Conservation (phyloP, 2,113 vertebrate genomes). For the Neotragus moschatus region DNA sequence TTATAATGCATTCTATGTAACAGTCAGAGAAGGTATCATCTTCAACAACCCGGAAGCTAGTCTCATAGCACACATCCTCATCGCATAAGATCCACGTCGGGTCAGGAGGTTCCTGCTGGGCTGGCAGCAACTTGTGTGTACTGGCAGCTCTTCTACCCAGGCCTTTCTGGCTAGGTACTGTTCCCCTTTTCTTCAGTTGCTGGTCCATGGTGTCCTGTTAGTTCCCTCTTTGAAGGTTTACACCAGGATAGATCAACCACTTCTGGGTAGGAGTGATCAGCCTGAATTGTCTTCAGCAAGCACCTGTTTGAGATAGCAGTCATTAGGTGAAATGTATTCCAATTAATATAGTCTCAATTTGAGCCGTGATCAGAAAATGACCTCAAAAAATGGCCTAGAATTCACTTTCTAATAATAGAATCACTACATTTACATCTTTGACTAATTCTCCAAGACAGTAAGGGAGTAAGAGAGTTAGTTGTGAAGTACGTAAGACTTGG, state of each 20-base stretch:
- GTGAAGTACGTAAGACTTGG: not conserved
- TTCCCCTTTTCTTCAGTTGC: not conserved
- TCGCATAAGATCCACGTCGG: accelerated
- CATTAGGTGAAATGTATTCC: not conserved
- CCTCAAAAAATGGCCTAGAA: not conserved
- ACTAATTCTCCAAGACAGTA: not conserved
- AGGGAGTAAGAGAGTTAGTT: not conserved
- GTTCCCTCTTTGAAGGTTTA: not conserved
- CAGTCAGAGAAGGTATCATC: constrained; percentile 4
- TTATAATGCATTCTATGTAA: constrained; percentile 57
- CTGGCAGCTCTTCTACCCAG: accelerated
- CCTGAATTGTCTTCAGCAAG: not conserved
- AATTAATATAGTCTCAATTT: not conserved
- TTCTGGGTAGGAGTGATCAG: not conserved
- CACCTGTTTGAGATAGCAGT: constrained; percentile 21
- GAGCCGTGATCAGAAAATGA: not conserved
- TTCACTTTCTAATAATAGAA: not conserved
- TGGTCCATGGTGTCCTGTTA: not conserved
- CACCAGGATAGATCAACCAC: not conserved
- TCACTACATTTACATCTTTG: not conserved
- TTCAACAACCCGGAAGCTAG: not conserved
- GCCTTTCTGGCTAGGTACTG: not conserved
- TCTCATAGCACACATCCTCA: accelerated
- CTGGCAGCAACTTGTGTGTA: not conserved
- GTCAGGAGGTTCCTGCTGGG: not conserved